Evolutionary conservation across 2,797 vertebrate species (phyloP).

Genomic region (Melanotaenia pygmaea): DNA sequence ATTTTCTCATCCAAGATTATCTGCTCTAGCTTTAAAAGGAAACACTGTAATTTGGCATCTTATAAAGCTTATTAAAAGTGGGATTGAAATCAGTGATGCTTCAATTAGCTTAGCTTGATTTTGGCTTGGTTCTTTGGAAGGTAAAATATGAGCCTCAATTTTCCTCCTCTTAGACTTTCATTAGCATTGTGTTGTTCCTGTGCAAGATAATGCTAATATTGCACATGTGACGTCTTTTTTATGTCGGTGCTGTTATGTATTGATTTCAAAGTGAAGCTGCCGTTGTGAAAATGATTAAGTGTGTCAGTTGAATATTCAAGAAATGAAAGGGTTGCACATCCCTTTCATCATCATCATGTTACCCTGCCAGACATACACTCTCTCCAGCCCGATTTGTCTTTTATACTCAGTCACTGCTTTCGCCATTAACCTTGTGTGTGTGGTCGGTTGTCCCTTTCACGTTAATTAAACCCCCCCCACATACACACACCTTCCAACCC

Average conservation of each 20-base stretch:
- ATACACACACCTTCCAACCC: slow-evolving; percentile 9
- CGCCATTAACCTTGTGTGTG: slow-evolving; percentile 78
- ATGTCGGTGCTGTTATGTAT: slow-evolving; percentile 20
- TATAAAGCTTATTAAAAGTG: slow-evolving; percentile 39
- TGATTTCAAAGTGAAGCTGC: slow-evolving; percentile 49
- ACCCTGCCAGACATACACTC: slow-evolving; percentile 39
- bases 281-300: slow-evolving; percentile 58
- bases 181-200: slow-evolving; percentile 23
- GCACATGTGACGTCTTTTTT: slow-evolving; percentile 38
- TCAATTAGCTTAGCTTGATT: slow-evolving; percentile 41
- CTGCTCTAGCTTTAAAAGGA: slow-evolving; percentile 44
- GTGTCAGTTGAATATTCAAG: slow-evolving; percentile 63
- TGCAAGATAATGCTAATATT: slow-evolving; percentile 10
- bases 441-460: slow-evolving; percentile 68
- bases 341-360: slow-evolving; percentile 66
- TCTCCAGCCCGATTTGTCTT: slow-evolving; percentile 39
- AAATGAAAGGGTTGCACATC: slow-evolving; percentile 53
- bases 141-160: slow-evolving; percentile 12
- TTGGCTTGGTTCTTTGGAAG: slow-evolving; percentile 22
- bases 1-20: slow-evolving; percentile 38
- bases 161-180: slow-evolving; percentile 17
- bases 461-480: slow-evolving; percentile 75
- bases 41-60: slow-evolving; percentile 31
- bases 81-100: slow-evolving; percentile 40
- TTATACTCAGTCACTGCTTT: slow-evolving; percentile 49